These are phyloP conservation scores for Idaea dimidiata DNA, from an alignment of 2,888 invertebrate genomes.

Conservation along the genomic window DNA sequence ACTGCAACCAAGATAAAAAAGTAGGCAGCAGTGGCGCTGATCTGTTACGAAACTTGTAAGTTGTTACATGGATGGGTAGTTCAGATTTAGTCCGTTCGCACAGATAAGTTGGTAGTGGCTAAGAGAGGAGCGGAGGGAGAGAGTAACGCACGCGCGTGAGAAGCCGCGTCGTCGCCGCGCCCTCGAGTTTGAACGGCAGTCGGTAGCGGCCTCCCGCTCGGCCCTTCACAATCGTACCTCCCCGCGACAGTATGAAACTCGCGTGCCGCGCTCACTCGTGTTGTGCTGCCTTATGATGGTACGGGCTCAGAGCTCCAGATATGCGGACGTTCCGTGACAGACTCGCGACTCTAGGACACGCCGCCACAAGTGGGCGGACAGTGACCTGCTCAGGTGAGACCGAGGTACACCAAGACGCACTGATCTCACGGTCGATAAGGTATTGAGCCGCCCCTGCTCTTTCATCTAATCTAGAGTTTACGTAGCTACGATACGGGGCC, in stretches of 20 bases:
- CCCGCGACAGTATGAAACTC: conserved; percentile 57
- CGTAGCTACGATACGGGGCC: conserved; percentile 35
- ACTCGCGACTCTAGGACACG: conserved; percentile 44
- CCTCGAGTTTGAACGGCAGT: conserved; percentile 38
- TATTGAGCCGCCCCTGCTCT: conserved; percentile 25
- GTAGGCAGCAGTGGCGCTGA: conserved; percentile 46
- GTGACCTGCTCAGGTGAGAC: conserved; percentile 74
- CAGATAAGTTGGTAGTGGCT: conserved; percentile 12
- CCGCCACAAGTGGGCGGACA: conserved; percentile 77
- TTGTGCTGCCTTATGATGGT: conserved; percentile 78
- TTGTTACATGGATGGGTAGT: too few relatives aligned
- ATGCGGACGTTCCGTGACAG: conserved; percentile 77
- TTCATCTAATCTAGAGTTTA: conserved; percentile 28
- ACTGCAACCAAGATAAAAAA: conserved; percentile 61
- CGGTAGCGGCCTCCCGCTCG: conserved; percentile 59
- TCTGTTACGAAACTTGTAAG: background rate
- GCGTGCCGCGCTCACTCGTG: conserved; percentile 69
- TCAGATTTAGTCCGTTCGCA: too few relatives aligned
- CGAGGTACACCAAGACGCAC: conserved; percentile 60
- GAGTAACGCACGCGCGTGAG: conserved; percentile 60
- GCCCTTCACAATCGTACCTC: conserved; percentile 36
- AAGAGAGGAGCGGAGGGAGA: conserved; percentile 33
- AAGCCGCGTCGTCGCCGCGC: conserved; percentile 58
- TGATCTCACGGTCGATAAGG: conserved; percentile 71
- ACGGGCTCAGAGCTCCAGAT: conserved; percentile 73